Base-by-base conservation (phyloP, 2,888 invertebrate genomes). In the Eupithecia tripunctaria region DNA sequence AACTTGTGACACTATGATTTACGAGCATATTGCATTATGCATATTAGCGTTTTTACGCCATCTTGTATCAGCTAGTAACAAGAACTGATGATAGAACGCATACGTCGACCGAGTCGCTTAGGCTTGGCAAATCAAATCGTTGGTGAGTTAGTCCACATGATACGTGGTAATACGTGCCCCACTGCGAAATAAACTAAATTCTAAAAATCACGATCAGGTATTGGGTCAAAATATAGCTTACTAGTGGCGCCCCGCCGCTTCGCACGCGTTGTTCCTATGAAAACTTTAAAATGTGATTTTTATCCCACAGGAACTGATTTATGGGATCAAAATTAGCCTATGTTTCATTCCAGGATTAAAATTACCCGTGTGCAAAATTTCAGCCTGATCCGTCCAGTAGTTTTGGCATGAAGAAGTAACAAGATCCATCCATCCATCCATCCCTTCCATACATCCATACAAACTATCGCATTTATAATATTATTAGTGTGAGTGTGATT, bases 1-100 rank as follows among this genome's bases (percentile, higher is more conserved):
- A 7, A 29, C 29, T 60, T 60, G 60, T 60, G 59, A 59, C 60
- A 60, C 29, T 60, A 60, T 60, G 60, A 60, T 60, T 60, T 29
- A 60, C 60, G 60, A 60, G 60, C 7, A 29, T 56, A 56, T 56
- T 56, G 56, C 56, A 56, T 25, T 56, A 56, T 21, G 51, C 21
- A 51, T 21, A 21, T 51, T 51, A 51, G 12, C 51, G 21, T 51
- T 27, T 59, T 59, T 59, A 18, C 15, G 59, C 59, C 59, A 27
- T 27, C 59, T 27, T 27, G 27, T 59, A 56, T 56, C 7, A 59
- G 8, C 59, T 7, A 27, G 27, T 14, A 41, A 18, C 1, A 15
- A 15, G 56, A 21, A 15, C 21, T 15, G 0, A 51, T 10, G n/a
- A 51, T 51, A 21, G 43, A 43, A 6, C 10, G 3, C 12, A 25